Percentiles rank a stretch among this genome's conserved stretches.
These are phyloP conservation scores for Melanotaenia pygmaea DNA, from an alignment of 2,797 vertebrate genomes.

Conservation along the genomic window DNA sequence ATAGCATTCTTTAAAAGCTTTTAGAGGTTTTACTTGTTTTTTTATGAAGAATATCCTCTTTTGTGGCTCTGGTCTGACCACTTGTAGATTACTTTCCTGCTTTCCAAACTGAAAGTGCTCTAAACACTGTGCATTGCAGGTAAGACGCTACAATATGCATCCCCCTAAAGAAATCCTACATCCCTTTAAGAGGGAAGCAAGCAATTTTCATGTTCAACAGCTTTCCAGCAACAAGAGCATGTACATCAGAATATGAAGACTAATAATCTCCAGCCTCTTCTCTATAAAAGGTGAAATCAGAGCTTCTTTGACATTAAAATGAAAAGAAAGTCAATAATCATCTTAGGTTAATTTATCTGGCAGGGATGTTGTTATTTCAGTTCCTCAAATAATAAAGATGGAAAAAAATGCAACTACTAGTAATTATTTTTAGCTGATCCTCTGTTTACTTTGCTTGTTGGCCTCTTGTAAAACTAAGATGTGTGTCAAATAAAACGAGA, in stretches of 20 bases:
- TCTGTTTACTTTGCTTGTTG: slow-evolving; percentile 6
- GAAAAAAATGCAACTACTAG: slow-evolving; percentile 28
- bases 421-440: slow-evolving; percentile 36
- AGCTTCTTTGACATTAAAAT: slow-evolving; percentile 67
- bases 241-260: slow-evolving; percentile 13
- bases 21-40: neutral
- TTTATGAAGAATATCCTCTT: neutral
- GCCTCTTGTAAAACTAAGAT: slow-evolving; percentile 32
- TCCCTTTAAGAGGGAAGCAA: neutral
- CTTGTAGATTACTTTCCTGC: neutral
- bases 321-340: slow-evolving; percentile 69
- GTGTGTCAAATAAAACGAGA: slow-evolving; percentile 11
- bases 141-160: neutral
- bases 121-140: neutral
- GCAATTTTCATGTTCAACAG: neutral
- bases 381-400: slow-evolving; percentile 66
- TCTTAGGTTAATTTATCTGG: slow-evolving; percentile 72
- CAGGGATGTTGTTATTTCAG: slow-evolving; percentile 53
- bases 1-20: neutral
- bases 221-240: slow-evolving; percentile 1
- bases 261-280: slow-evolving; percentile 30
- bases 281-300: slow-evolving; percentile 36
- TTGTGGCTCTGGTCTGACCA: neutral
- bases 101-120: neutral
- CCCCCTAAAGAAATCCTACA: neutral